Evolutionary conservation across 2,888 invertebrate species (phyloP), one percentile per base, ranked within the genome.

Genomic region (Synanthedon tipuliformis): DNA sequence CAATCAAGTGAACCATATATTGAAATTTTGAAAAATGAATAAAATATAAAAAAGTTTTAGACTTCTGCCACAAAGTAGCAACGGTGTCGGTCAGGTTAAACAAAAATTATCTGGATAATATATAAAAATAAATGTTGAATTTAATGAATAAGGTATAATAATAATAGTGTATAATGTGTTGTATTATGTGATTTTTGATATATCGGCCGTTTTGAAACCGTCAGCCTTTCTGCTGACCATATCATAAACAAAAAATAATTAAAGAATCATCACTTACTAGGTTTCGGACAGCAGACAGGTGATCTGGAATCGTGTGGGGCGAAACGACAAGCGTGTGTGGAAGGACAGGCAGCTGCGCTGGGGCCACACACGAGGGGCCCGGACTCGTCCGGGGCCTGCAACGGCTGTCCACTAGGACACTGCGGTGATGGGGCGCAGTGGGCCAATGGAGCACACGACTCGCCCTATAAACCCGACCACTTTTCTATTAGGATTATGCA

Each of bases 201-300:
- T 23, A 23, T 23, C 23, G 5, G 1, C 23, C 5, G 23, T 2
- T 4, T 0, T 1, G 23, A 23, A 23, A 23, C 23, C 23, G 23
- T 23, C 5, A 23, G 23, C 23, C 1, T 23, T 4, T 23, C 23
- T 23, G 23, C 23, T 5, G 23, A 23, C 23, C 4, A 23, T 5
- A 23, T 5, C 23, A 23, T 23, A 23, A 23, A 5, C 16, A 23
- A 23, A 23, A 1, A 23, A 23, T 23, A 23, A 23, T 45, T 3
- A 45, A 45, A 45, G 15, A 3, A 45, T 1, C 4, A 3, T 45
- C n/a, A 80, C 89, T 89, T 75, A 93, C 93, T 89, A 59, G 95
- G 94, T 71, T 95, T 95, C 10, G 94, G 93, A 68, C 95, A 95
- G 81, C 95, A 95, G n/a, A 95, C 93, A 0, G 95, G 93, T 54